Evolutionary conservation across 2,888 invertebrate species (phyloP), one percentile per base, ranked within the genome.

Genomic region (Drosophila neoperkinsi): DNA sequence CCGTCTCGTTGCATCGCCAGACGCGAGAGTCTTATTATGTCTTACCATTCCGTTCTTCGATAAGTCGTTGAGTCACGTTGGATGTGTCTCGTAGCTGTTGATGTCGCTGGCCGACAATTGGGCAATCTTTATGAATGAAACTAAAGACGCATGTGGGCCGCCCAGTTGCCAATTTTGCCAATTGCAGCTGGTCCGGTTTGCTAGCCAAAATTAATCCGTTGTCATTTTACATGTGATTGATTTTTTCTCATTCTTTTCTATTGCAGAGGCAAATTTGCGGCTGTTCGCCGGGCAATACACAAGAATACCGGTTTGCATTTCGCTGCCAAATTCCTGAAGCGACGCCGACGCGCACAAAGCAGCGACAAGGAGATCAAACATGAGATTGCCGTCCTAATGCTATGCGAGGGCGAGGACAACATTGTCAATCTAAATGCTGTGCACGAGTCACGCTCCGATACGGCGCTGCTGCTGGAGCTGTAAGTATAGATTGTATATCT

Each of bases 231-330:
- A 18, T 36, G 10, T 53, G 21, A 28, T 41, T 58, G n/a, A 58
- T 49, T 18, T 30, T 11, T 43, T 30, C 46, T n/a, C 18, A 28
- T 25, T 36, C 30, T 55, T 33, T 28, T 41, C 10, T 36, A 18
- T 68, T 96, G n/a, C 96, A 99, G 99, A 94, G 99, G 99, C 63
- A 99, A 99, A 94, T 99, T 98, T 94, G 99, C 99, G 57, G 97
- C 98, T 81, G 99, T 99, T 81, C 96, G 97, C 92, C 96, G 97
- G 93, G 97, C 98, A 92, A 95, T 96, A 38, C 97, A 98, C 94
- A 96, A 96, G 93, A 95, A 96, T 87, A 97, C 97, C 63, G 97
- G 97, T 71, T 95, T 96, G 91, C 97, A 97, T 92, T 98, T 97
- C 94, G 99, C 99, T n/a, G 99, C 99, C 78, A 99, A 99, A 94